phyloP scores from a whole-genome alignment of 1,140 invertebrate species.

The Dermatophagoides farinae region DNA sequence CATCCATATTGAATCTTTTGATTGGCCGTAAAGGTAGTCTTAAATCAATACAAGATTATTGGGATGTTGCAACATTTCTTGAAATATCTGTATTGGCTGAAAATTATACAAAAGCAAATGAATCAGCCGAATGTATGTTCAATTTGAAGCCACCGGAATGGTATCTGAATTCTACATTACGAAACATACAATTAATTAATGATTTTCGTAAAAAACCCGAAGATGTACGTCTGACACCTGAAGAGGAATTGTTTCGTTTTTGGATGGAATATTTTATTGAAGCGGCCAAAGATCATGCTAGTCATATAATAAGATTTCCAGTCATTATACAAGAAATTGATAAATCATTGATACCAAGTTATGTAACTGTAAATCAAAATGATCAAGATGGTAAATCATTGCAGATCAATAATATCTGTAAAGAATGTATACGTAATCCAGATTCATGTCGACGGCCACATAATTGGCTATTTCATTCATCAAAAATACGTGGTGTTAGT shows the following conservation, averaged over 20 bases:
- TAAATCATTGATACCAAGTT: constrained; percentile 79
- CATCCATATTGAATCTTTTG: constrained; percentile 84
- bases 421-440: constrained; percentile 44
- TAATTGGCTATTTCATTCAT: constrained; percentile 76
- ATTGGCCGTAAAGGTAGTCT: constrained; percentile 95
- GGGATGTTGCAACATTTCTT: constrained; percentile 99
- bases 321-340: constrained; percentile 77
- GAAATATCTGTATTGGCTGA: constrained; percentile 94
- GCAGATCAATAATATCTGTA: constrained; percentile 61
- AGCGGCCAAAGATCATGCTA: constrained; percentile 48
- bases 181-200: constrained; percentile 89
- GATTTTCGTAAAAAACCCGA: constrained; percentile 54
- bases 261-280: constrained; percentile 98
- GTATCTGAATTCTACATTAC: constrained; percentile 93
- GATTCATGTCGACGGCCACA: constrained; percentile 32
- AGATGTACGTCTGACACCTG: constrained; percentile 37
- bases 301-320: constrained; percentile 63
- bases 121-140: constrained; percentile 97
- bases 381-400: constrained; percentile 66
- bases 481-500: constrained; percentile 69
- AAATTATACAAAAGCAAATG: constrained; percentile 87
- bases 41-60: constrained; percentile 80
- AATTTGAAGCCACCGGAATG: constrained; percentile 94
- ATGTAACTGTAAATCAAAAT: constrained; percentile 79
- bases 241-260: constrained; percentile 76